Conservation (phyloP, 2,113 vertebrate genomes). For the Rhynchomys soricoides region DNA sequence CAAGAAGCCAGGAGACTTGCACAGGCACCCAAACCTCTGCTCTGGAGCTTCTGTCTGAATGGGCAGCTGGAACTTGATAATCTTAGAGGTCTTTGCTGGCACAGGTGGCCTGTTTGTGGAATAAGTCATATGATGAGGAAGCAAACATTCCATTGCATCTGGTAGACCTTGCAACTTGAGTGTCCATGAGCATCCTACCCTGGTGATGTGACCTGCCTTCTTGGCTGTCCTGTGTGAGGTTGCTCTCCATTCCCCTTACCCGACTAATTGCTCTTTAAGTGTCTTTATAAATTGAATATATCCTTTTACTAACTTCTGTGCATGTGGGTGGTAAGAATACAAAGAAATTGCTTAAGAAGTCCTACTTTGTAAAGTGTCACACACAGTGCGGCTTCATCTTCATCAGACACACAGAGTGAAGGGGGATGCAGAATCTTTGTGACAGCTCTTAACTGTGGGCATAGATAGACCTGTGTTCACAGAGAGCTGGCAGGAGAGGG, state of each 20-base stretch:
- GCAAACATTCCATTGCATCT: constrained; percentile 49
- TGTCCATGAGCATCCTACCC: background rate
- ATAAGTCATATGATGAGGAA: background rate
- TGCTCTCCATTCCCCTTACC: constrained; percentile 68
- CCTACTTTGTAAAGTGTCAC: background rate
- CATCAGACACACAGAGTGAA: background rate
- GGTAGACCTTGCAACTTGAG: background rate
- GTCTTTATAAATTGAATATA: constrained; percentile 27
- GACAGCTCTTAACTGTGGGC: background rate
- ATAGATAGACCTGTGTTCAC: background rate
- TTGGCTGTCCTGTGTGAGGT: constrained; percentile 63
- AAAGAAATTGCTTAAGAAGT: background rate
- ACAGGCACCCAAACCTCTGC: background rate
- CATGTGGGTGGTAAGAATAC: background rate
- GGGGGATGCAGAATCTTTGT: background rate
- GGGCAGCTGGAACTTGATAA: background rate
- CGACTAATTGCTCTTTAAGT: constrained; percentile 64
- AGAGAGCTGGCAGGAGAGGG: background rate
- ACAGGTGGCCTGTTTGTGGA: background rate
- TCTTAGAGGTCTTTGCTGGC: background rate
- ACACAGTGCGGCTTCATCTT: background rate
- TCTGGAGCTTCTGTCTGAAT: background rate
- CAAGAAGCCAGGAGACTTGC: background rate
- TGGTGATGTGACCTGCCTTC: background rate
- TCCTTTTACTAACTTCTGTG: constrained; percentile 60